phyloP scores from a whole-genome alignment of 2,888 invertebrate species.

The Aspidiotus rigidus region DNA sequence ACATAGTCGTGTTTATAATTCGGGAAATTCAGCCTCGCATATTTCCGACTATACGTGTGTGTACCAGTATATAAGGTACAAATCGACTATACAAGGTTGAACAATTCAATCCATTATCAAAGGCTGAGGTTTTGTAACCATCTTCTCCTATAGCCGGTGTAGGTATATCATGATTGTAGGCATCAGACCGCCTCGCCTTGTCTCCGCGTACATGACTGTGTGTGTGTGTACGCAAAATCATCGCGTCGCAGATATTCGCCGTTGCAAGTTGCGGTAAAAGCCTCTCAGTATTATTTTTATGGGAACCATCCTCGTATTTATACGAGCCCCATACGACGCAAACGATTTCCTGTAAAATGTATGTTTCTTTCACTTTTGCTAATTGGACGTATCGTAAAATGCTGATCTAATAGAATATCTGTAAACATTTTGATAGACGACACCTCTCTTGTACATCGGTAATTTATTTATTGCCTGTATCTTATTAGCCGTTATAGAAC shows the following conservation, averaged over 20 bases:
- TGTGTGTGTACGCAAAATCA: no score
- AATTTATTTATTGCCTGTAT: conserved; percentile 11
- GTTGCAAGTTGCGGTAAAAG: no score
- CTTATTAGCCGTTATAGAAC: neutral
- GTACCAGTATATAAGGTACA: neutral
- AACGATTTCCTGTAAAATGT: neutral
- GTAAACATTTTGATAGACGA: neutral
- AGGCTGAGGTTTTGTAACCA: neutral
- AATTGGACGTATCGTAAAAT: conserved; percentile 3
- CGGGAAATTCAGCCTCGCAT: no score
- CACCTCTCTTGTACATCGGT: neutral
- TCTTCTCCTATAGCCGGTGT: neutral
- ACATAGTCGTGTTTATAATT: no score
- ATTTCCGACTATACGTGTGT: neutral
- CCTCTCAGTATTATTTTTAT: no score
- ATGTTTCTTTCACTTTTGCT: neutral
- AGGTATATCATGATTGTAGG: no score
- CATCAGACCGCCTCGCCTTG: no score
- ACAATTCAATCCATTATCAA: conserved; percentile 12
- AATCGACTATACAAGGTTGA: neutral
- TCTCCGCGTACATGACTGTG: no score
- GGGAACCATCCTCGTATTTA: no score
- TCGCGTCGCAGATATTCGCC: no score
- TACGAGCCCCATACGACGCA: no score
- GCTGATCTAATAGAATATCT: conserved; percentile 9